Percentiles rank a stretch among this genome's conserved stretches.
Conservation (phyloP, 2,797 vertebrate genomes). For the Eulemur rubriventer region DNA sequence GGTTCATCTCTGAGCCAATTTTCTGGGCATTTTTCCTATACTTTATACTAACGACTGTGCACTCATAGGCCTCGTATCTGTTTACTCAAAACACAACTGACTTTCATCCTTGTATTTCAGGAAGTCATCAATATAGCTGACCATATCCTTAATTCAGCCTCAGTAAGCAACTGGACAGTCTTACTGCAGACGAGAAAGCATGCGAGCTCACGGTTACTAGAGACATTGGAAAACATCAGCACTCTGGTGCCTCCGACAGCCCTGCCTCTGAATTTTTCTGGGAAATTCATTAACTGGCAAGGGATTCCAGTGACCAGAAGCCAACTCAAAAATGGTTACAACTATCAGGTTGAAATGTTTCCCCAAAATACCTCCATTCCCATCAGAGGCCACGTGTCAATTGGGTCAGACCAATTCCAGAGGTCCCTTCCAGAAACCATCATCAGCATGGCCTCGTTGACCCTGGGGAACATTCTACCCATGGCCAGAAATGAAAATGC, state of each 20-base stretch:
- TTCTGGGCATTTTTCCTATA: neutral
- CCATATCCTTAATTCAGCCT: slow-evolving; percentile 60
- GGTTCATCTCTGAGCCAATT: neutral
- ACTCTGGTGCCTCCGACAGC: slow-evolving; percentile 43
- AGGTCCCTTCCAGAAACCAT: slow-evolving; percentile 18
- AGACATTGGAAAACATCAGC: slow-evolving; percentile 70
- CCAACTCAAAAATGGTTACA: slow-evolving; percentile 44
- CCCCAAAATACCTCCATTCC: neutral
- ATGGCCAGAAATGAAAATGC: neutral
- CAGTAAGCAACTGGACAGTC: slow-evolving; percentile 66
- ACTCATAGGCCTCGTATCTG: neutral
- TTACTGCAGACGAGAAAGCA: slow-evolving; percentile 32
- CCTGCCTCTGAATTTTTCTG: slow-evolving; percentile 59
- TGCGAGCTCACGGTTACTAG: slow-evolving; percentile 57
- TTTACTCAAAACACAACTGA: slow-evolving; percentile 30
- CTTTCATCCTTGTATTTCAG: slow-evolving; percentile 58
- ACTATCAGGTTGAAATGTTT: slow-evolving; percentile 23
- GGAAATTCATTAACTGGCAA: slow-evolving; percentile 66
- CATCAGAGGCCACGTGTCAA: slow-evolving; percentile 40
- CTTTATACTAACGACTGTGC: neutral
- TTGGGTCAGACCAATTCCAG: slow-evolving; percentile 63
- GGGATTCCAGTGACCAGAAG: slow-evolving; percentile 16
- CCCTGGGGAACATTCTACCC: slow-evolving; percentile 68
- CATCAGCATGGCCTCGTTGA: slow-evolving; percentile 68
- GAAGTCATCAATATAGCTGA: slow-evolving; percentile 69